A percentile compares a stretch with the other conserved stretches of the same genome.
Conservation (phyloP, 2,797 vertebrate genomes). For the Morelia viridis region DNA sequence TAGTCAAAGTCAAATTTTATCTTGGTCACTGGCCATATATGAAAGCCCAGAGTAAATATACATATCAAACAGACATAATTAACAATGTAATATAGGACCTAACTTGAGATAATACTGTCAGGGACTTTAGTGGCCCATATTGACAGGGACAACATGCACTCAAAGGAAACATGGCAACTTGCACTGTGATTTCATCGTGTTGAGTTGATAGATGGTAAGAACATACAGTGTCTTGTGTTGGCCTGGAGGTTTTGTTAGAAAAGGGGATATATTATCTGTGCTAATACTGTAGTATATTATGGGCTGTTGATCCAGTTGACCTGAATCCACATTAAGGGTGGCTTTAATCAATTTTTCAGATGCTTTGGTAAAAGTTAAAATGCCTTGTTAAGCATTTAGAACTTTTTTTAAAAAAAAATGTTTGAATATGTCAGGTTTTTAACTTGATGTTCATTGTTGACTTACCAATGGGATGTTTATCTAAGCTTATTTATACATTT, state of each 20-base stretch:
- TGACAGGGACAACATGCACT: neutral
- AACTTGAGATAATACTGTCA: neutral
- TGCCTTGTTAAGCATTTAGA: constrained; percentile 37
- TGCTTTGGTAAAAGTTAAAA: constrained; percentile 55
- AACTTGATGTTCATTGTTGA: neutral
- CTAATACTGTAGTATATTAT: too few relatives aligned
- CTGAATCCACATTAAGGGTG: neutral
- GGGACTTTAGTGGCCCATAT: neutral
- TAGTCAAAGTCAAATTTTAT: neutral
- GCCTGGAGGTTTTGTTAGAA: too few relatives aligned
- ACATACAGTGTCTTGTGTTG: neutral
- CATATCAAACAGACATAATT: neutral
- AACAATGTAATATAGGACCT: neutral
- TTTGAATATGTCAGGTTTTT: constrained; percentile 7
- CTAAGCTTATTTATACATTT: neutral
- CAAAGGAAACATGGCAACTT: neutral
- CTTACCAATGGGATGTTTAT: neutral
- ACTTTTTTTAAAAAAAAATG: neutral
- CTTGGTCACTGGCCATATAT: neutral
- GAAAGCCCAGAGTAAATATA: neutral
- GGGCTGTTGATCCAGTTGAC: too few relatives aligned
- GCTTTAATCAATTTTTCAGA: constrained; percentile 57
- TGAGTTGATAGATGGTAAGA: neutral
- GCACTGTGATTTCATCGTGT: neutral
- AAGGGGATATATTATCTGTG: too few relatives aligned